Conservation (phyloP, 2,888 invertebrate species). For the Melipona bicolor region DNA sequence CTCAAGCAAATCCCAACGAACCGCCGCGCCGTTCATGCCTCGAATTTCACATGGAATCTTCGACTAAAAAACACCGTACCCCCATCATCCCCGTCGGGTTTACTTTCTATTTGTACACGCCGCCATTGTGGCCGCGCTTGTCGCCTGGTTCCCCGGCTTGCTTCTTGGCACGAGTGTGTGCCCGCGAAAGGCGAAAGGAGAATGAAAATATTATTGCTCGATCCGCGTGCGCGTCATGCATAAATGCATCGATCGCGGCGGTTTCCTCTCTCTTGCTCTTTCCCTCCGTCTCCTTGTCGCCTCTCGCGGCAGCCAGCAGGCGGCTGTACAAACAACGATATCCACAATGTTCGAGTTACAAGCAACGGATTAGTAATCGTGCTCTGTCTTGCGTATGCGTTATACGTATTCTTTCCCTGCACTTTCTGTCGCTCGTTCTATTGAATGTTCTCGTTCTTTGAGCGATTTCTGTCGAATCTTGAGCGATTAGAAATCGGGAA, state of each 20-base stretch:
- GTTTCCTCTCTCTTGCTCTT: constrained; percentile 41
- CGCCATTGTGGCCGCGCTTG: constrained; percentile 22
- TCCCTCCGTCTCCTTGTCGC: neutral
- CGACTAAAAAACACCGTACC: constrained; percentile 14
- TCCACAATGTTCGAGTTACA: constrained; percentile 79
- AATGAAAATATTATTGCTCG: constrained; percentile 82
- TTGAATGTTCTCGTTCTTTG: neutral
- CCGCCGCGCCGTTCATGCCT: neutral
- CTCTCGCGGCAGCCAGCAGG: constrained; percentile 60
- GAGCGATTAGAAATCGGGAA: neutral
- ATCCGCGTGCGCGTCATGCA: constrained; percentile 77
- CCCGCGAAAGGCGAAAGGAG: constrained; percentile 67
- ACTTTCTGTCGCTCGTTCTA: neutral
- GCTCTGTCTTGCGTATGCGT: constrained; percentile 47
- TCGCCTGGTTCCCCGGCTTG: constrained; percentile 26
- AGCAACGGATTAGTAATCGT: constrained; percentile 72
- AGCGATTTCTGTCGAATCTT: neutral
- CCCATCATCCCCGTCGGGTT: constrained; percentile 19
- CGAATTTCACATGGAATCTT: constrained; percentile 4
- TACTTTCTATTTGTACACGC: constrained; percentile 54
- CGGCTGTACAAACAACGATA: constrained; percentile 83
- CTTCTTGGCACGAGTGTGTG: constrained; percentile 65
- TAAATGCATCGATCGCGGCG: constrained; percentile 69
- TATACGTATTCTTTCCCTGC: constrained; percentile 7
- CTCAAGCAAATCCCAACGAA: neutral